phyloP scores from a whole-genome alignment of 2,113 vertebrate species.

The Chaetorhynchus papuensis region DNA sequence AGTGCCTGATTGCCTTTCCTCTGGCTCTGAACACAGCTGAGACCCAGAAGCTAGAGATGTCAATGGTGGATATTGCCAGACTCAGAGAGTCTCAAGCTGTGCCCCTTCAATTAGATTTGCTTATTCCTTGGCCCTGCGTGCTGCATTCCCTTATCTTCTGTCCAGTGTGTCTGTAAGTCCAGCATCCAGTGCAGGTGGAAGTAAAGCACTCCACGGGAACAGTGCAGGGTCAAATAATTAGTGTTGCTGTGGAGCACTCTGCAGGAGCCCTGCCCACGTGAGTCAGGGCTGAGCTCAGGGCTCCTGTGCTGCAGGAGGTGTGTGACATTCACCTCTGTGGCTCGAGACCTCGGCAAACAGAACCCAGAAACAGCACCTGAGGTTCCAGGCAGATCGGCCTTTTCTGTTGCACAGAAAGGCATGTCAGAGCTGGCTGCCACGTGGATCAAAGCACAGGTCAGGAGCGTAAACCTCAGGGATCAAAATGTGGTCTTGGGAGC shows the following conservation, averaged over 20 bases:
- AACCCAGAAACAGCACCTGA: too few species aligned
- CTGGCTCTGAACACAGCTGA: not conserved
- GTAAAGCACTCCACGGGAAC: not conserved
- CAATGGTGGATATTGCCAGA: not conserved
- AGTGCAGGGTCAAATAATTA: not conserved
- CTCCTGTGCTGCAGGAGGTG: not conserved
- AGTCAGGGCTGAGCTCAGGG: not conserved
- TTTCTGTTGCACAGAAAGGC: not conserved
- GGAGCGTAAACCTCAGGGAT: not conserved
- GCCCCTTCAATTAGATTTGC: not conserved
- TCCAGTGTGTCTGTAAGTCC: not conserved
- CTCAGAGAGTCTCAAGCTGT: not conserved
- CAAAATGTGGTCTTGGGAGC: not conserved
- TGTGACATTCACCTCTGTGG: not conserved
- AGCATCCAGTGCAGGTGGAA: not conserved
- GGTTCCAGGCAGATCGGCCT: not conserved
- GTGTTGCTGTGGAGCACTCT: not conserved
- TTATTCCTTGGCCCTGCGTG: fast-evolving
- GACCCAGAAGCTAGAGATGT: not conserved
- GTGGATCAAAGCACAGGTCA: fast-evolving
- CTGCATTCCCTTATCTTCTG: not conserved
- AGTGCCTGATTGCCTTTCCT: not conserved
- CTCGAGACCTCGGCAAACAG: fast-evolving
- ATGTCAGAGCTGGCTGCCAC: not conserved
- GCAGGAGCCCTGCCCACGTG: not conserved